Conservation (phyloP, 2,888 invertebrate species). For the Xanthostigma xanthostigma region DNA sequence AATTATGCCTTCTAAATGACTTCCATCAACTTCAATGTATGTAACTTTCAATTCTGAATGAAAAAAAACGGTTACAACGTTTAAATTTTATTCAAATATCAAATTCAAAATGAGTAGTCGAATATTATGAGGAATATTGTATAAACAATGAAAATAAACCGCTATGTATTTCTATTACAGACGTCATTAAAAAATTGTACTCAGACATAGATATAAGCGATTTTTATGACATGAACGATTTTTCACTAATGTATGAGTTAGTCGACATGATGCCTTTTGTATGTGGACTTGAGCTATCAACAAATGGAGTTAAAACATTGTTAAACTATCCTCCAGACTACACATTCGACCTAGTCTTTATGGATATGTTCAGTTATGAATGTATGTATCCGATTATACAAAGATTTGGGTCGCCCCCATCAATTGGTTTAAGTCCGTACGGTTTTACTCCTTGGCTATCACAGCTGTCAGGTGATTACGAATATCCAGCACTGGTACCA, state of each 20-base stretch:
- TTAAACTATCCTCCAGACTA: neutral
- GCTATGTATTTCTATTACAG: no score
- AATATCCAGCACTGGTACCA: constrained; percentile 1
- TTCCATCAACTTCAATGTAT: no score
- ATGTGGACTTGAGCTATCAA: neutral
- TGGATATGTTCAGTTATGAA: neutral
- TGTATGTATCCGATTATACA: constrained; percentile 5
- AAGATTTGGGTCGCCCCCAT: constrained; percentile 5
- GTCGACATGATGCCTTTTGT: neutral
- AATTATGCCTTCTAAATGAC: no score
- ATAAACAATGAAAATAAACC: no score
- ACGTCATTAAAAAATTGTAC: no score
- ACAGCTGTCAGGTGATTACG: neutral
- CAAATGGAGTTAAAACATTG: neutral
- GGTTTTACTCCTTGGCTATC: neutral
- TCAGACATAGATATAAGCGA: no score
- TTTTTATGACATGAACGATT: no score
- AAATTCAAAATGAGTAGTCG: no score
- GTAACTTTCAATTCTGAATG: no score
- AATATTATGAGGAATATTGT: no score
- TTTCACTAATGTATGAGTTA: neutral
- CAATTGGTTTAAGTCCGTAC: constrained; percentile 3
- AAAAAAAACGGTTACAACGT: no score
- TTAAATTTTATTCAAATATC: no score
- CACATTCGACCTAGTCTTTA: constrained; percentile 4